A percentile compares a stretch with the other conserved stretches of the same genome.
These are phyloP conservation scores for Erythrolamprus reginae DNA, from an alignment of 2,113 vertebrate species.

Conservation along the genomic window DNA sequence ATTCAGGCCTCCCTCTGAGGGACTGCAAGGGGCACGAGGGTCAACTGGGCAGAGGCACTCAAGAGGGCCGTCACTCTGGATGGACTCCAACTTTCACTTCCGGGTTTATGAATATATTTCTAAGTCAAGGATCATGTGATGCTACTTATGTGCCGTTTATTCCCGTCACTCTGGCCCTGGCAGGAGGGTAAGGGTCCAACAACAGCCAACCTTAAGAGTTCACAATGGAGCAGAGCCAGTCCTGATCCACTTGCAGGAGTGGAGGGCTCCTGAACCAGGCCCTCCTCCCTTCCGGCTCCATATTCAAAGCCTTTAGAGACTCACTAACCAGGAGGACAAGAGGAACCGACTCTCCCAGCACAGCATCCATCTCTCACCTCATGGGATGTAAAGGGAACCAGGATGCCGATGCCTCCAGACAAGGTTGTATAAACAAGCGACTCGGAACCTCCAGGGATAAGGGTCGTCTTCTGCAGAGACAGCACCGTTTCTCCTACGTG, in stretches of 20 bases:
- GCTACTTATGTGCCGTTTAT: not conserved
- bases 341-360: rapidly evolving
- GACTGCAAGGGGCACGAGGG: not conserved
- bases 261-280: not conserved
- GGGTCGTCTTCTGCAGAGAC: slow-evolving; percentile 94
- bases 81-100: not conserved
- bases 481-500: slow-evolving; percentile 93
- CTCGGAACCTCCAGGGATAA: slow-evolving; percentile 94
- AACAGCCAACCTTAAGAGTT: not conserved
- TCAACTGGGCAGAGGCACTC: not conserved
- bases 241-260: not conserved
- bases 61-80: not conserved
- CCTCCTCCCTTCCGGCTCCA: not conserved
- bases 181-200: not conserved
- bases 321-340: no score
- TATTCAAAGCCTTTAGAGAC: not conserved
- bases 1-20: not conserved
- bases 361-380: slow-evolving; percentile 72
- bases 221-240: not conserved
- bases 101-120: not conserved
- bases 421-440: slow-evolving; percentile 96
- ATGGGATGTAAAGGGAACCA: slow-evolving; percentile 96
- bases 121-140: not conserved
- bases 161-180: not conserved
- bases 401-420: slow-evolving; percentile 92